Conservation (phyloP, 2,797 vertebrate genomes). For the Trachops cirrhosus region DNA sequence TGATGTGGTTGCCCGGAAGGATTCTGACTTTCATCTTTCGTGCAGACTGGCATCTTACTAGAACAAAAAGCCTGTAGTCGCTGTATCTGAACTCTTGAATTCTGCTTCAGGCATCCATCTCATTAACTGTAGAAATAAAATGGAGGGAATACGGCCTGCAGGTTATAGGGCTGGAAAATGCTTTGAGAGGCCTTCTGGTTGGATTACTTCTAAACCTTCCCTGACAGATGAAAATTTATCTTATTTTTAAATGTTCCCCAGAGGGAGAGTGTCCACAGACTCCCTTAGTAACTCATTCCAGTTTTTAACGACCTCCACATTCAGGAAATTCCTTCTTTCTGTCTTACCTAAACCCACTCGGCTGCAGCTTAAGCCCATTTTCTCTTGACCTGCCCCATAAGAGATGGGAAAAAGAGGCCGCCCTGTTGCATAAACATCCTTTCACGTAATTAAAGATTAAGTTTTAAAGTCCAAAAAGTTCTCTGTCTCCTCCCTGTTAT, state of each 20-base stretch:
- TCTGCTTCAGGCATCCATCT: conserved; percentile 2
- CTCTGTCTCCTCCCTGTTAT: not conserved
- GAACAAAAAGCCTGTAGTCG: conserved; percentile 18
- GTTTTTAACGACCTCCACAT: conserved; percentile 71
- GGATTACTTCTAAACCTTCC: conserved; percentile 71
- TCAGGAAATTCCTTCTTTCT: conserved; percentile 75
- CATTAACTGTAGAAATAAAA: conserved; percentile 66
- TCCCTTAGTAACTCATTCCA: conserved; percentile 73
- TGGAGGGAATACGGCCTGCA: conserved; percentile 64
- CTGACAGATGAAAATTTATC: conserved; percentile 76
- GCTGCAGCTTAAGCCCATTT: conserved; percentile 42
- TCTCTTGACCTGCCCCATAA: conserved; percentile 57
- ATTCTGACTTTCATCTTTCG: not conserved
- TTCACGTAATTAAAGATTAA: conserved; percentile 48
- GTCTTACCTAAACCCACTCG: conserved; percentile 63
- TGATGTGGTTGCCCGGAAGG: conserved; percentile 43
- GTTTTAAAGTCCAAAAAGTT: conserved; percentile 19
- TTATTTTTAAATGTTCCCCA: conserved; percentile 75
- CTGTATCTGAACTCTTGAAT: not conserved
- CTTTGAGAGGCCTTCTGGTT: conserved; percentile 75
- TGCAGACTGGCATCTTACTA: conserved; percentile 31
- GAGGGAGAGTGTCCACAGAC: conserved; percentile 72
- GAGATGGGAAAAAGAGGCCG: conserved; percentile 45
- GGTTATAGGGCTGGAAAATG: conserved; percentile 67
- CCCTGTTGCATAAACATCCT: conserved; percentile 55